Conservation (phyloP, 1,140 invertebrate species). For the Pseudomyrmex gracilis region DNA sequence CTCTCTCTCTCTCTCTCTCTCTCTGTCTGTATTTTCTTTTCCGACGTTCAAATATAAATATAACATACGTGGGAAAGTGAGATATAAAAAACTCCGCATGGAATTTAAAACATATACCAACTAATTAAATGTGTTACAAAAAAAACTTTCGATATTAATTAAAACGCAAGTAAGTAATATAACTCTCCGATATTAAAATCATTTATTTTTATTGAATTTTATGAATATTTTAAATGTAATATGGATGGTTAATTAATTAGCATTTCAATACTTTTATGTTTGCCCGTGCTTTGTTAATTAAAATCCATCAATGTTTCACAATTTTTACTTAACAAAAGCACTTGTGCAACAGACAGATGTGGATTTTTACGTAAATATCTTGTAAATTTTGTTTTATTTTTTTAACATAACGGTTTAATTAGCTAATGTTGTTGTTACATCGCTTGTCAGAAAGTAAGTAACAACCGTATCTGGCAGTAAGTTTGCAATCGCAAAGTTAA, state of each 20-base stretch:
- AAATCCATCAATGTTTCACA: not conserved
- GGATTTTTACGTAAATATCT: not conserved
- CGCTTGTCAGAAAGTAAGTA: not conserved
- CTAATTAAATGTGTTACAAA: slow-evolving; percentile 9
- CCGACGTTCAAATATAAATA: not conserved
- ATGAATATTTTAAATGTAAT: slow-evolving; percentile 7
- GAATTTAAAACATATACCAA: slow-evolving; percentile 10
- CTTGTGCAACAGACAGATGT: not conserved
- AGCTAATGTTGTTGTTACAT: not conserved
- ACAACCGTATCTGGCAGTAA: too few relatives aligned
- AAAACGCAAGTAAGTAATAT: not conserved
- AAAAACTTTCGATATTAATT: slow-evolving; percentile 10
- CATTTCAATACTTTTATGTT: slow-evolving; percentile 13
- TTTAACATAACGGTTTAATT: not conserved
- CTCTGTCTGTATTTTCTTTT: slow-evolving; percentile 29
- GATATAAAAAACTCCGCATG: too few relatives aligned
- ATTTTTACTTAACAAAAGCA: not conserved
- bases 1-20: too few relatives aligned
- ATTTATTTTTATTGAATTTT: not conserved
- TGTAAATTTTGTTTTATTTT: not conserved
- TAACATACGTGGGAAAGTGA: not conserved
- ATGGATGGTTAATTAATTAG: slow-evolving; percentile 31
- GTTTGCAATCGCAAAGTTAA: not conserved
- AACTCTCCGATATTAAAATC: not conserved
- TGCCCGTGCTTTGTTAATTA: not conserved